phyloP scores from a whole-genome alignment of 2,113 vertebrate genomes.

The Pterocles orientalis region DNA sequence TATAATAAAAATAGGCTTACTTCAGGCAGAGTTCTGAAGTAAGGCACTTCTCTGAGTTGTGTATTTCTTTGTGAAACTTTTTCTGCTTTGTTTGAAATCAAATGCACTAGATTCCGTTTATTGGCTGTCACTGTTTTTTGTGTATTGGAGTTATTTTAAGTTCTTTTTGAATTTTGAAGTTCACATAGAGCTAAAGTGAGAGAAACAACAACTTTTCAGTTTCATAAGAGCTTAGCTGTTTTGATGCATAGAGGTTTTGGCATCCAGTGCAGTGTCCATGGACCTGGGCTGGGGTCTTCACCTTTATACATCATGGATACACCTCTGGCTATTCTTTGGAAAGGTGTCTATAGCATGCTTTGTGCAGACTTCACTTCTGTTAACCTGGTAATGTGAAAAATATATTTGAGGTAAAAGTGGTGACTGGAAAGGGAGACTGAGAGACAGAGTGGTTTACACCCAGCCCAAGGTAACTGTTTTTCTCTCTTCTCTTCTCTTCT shows the following conservation, averaged over 20 bases:
- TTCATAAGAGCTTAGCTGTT: background rate
- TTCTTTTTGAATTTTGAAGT: background rate
- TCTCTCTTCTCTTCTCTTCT: background rate
- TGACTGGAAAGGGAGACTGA: background rate
- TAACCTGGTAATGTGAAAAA: background rate
- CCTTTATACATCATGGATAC: background rate
- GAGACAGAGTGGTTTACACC: background rate
- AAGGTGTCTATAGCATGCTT: background rate
- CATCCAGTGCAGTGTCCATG: background rate
- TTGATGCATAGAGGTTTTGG: background rate
- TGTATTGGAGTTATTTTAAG: background rate
- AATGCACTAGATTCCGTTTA: background rate
- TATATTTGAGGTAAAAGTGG: background rate
- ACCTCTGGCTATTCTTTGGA: background rate
- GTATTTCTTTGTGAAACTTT: background rate
- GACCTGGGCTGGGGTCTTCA: background rate
- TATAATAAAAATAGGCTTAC: background rate
- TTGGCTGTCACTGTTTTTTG: background rate
- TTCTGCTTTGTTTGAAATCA: background rate
- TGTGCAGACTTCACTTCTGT: background rate
- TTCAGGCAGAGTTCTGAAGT: background rate
- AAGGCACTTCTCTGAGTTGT: background rate
- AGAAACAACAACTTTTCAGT: background rate
- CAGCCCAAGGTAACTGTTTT: background rate
- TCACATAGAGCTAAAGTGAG: background rate